These are phyloP conservation scores for Phalacrocorax pelagicus DNA, from an alignment of 2,113 vertebrate genomes.

Conservation along the genomic window DNA sequence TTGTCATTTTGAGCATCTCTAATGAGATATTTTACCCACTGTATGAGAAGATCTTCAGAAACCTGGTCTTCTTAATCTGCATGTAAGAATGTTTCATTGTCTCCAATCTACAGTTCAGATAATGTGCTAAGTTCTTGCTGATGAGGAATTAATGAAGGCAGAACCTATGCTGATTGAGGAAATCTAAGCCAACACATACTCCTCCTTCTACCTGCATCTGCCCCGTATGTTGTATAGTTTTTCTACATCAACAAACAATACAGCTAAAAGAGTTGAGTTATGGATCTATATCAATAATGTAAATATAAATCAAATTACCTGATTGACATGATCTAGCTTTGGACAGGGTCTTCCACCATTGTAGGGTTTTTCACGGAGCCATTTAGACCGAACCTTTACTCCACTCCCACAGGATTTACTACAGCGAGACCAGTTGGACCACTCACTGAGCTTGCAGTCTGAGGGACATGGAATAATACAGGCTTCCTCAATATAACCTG, in stretches of 20 bases:
- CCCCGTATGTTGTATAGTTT: not conserved
- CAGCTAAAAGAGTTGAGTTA: not conserved
- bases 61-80: not conserved
- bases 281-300: not conserved
- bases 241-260: not conserved
- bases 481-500: slow-evolving; percentile 96
- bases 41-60: not conserved
- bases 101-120: not conserved
- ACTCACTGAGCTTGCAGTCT: slow-evolving; percentile 97
- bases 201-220: not conserved
- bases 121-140: not conserved
- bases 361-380: slow-evolving; percentile 95
- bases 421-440: slow-evolving; percentile 98
- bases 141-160: not conserved
- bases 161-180: not conserved
- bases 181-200: not conserved
- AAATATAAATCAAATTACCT: slow-evolving; percentile 77
- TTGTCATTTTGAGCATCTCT: not conserved
- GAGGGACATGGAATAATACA: slow-evolving; percentile 96
- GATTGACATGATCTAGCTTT: slow-evolving; percentile 95
- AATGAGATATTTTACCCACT: not conserved
- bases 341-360: slow-evolving; percentile 96
- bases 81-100: not conserved
- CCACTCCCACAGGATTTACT: slow-evolving; percentile 98
- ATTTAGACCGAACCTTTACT: slow-evolving; percentile 96